Conservation (phyloP, 2,113 vertebrate genomes). For the Caloenas nicobarica region DNA sequence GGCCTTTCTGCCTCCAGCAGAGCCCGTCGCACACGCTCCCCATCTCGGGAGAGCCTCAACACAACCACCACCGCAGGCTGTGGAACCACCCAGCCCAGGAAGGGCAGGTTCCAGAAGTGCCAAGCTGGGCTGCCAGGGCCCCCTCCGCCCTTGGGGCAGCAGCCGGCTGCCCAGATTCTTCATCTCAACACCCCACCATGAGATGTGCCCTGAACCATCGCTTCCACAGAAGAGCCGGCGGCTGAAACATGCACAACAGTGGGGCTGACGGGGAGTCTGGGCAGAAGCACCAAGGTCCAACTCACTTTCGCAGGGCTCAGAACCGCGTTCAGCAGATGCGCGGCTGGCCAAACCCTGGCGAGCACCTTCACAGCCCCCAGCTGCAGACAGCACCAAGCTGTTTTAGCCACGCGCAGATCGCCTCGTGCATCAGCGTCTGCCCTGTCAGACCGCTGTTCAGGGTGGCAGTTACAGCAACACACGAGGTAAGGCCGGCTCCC, state of each 20-base stretch:
- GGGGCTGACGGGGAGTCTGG: not conserved
- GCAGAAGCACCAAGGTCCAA: not conserved
- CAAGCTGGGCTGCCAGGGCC: not conserved
- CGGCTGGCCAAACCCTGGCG: not conserved
- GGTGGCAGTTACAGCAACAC: not conserved
- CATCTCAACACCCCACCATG: not conserved
- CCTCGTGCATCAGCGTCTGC: not conserved
- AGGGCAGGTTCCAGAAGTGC: not conserved
- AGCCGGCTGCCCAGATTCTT: not conserved
- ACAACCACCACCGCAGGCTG: not conserved
- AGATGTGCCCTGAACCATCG: not conserved
- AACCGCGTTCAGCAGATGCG: not conserved
- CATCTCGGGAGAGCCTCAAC: not conserved
- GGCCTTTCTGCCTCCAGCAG: not conserved
- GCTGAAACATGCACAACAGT: not conserved
- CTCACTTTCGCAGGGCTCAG: not conserved
- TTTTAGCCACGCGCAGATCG: not conserved
- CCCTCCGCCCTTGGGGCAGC: not conserved
- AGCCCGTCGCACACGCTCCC: not conserved
- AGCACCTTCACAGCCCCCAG: conserved; percentile 8
- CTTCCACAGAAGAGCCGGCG: not conserved
- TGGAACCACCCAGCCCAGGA: not conserved
- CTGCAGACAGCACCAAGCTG: not conserved
- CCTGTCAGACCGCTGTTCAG: not conserved
- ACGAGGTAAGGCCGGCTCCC: not conserved